Conservation (phyloP, 2,888 invertebrate species). For the Microchrysa polita region DNA sequence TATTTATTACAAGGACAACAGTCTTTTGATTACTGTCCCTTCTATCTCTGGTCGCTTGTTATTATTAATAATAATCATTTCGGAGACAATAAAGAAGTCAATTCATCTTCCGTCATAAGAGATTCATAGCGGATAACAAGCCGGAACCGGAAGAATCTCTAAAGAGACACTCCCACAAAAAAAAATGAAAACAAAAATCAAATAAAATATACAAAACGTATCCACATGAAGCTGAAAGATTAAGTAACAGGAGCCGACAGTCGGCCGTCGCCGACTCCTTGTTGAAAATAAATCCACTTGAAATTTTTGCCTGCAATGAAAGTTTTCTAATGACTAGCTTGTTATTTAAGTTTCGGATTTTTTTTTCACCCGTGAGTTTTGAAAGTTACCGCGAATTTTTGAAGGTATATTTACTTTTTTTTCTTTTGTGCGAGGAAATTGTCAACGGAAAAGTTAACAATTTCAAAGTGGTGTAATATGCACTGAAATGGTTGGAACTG, state of each 20-base stretch:
- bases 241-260: not conserved
- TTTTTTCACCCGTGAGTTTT: too few relatives aligned
- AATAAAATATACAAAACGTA: too few relatives aligned
- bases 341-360: not conserved
- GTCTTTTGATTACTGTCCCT: not conserved
- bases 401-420: too few relatives aligned
- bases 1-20: conserved; percentile 37
- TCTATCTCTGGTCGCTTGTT: too few relatives aligned
- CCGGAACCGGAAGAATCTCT: not conserved
- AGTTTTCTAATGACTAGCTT: not conserved
- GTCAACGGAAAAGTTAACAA: too few relatives aligned
- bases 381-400: too few relatives aligned
- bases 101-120: conserved; percentile 5
- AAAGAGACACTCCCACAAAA: not conserved
- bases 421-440: too few relatives aligned
- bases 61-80: too few relatives aligned
- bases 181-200: not conserved
- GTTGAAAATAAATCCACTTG: not conserved
- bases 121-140: too few relatives aligned
- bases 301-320: not conserved
- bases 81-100: not conserved
- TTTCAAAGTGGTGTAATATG: too few relatives aligned
- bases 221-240: not conserved
- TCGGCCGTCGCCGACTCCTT: not conserved
- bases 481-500: too few relatives aligned